phyloP scores from a whole-genome alignment of 2,797 vertebrate genomes.

The Coregonus suidteri region DNA sequence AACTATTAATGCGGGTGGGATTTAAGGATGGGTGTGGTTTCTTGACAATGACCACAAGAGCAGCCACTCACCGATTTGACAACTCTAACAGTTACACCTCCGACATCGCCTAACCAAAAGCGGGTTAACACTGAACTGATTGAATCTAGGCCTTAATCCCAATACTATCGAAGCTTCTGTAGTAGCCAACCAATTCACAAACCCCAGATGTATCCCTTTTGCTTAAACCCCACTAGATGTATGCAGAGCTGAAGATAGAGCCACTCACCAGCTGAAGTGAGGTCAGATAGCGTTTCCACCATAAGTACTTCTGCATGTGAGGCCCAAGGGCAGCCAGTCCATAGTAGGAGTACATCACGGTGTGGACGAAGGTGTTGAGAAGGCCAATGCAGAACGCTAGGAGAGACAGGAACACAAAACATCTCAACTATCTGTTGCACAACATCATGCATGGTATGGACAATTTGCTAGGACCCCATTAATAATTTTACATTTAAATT shows the following conservation, averaged over 20 bases:
- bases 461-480: not conserved
- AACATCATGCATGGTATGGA: not conserved
- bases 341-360: conserved; percentile 96
- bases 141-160: not conserved
- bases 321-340: conserved; percentile 91
- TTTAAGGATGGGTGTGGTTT: too few species aligned
- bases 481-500: too few species aligned
- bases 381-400: conserved; percentile 93
- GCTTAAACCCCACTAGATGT: not conserved
- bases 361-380: conserved; percentile 90
- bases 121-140: too few species aligned
- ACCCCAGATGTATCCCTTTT: too few species aligned
- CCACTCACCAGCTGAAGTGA: conserved; percentile 90
- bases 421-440: not conserved
- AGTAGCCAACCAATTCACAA: not conserved
- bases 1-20: too few species aligned
- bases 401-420: not conserved
- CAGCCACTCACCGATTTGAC: too few species aligned
- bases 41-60: too few species aligned
- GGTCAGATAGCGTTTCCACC: conserved; percentile 97
- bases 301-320: conserved; percentile 94
- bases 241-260: not conserved
- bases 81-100: too few species aligned
- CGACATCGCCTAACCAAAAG: too few species aligned
- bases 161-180: not conserved